Evolutionary conservation across 1,140 invertebrate genomes (phyloP).

Genomic region (Mylabris phalerata): DNA sequence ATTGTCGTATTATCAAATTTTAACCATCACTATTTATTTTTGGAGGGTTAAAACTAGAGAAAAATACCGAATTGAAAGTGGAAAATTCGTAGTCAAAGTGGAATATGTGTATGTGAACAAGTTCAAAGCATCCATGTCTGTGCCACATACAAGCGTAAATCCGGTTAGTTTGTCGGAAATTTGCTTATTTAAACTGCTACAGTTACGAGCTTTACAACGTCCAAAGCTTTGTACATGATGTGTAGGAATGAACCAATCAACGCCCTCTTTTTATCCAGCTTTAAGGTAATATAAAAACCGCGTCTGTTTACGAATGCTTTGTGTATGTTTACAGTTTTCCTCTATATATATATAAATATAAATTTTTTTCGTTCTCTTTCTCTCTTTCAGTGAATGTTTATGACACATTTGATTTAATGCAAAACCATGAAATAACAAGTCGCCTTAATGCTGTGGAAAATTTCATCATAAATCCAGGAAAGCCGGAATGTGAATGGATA

Average conservation of each 20-base stretch:
- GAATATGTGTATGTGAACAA: conserved; percentile 10
- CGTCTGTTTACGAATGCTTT: conserved; percentile 19
- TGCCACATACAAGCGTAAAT: conserved; percentile 22
- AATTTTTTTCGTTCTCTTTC: background rate
- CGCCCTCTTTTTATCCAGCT: conserved; percentile 23
- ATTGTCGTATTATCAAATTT: too few species aligned
- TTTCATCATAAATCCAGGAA: conserved; percentile 4
- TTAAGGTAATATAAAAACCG: conserved; percentile 21
- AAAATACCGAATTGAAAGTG: too few species aligned
- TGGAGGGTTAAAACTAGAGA: too few species aligned
- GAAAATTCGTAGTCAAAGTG: too few species aligned
- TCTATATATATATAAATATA: conserved; percentile 2
- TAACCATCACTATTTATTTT: too few species aligned
- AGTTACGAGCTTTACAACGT: conserved; percentile 25
- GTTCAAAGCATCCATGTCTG: conserved; percentile 24
- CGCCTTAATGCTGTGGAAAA: conserved; percentile 14
- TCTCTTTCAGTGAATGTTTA: conserved; percentile 8
- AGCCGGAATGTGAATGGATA: background rate
- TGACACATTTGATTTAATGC: conserved; percentile 27
- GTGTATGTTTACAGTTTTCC: conserved; percentile 16
- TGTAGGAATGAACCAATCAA: conserved; percentile 26
- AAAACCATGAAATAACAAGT: conserved; percentile 22
- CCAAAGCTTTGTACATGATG: conserved; percentile 24
- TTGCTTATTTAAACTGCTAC: conserved; percentile 28
- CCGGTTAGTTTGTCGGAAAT: conserved; percentile 23